Evolutionary conservation across 2,888 invertebrate genomes (phyloP), one percentile per base, ranked within the genome.

Genomic region (Synergus laeviventris): DNA sequence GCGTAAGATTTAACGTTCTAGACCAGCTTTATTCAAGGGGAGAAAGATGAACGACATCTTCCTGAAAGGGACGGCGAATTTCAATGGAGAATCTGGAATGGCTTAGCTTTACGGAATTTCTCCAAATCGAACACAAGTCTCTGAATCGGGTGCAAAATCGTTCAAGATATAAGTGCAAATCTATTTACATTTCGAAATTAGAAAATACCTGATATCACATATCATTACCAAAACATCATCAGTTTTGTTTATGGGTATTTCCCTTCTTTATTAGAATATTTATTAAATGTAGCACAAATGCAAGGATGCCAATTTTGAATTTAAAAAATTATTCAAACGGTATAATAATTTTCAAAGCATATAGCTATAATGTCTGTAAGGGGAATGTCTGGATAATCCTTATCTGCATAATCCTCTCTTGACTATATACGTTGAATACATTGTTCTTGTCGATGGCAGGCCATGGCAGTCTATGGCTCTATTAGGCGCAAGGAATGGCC

Each of bases 21-120:
- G 74, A 74, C 76, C 61, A 78, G 79, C 78, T 79, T 79, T 81
- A 83, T 84, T 83, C 85, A 70, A 81, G 59, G 76, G 73, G 75
- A 79, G 78, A 79, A 87, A 87, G 87, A 87, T 86, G 84, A 83
- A 87, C 86, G 86, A 85, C 83, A 80, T 85, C 82, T 86, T 86
- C 82, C 84, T 84, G 85, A 86, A 87, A 84, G 85, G 85, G 81
- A 83, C 83, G 84, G 81, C 83, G 85, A 86, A 87, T 87, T 87
- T 88, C 87, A 86, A 87, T 87, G 82, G 85, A 76, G 74, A 83
- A 84, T 83, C 80, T 83, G 79, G 83, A 82, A 82, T 82, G 84
- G 82, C 82, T 80, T 45, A 56, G 70, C 76, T 76, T 74, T 31
- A 66, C 56, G 74, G 45, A 66, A 73, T 73, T 56, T 59, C 76